phyloP scores from a whole-genome alignment of 2,113 vertebrate genomes.

The Lampris incognitus region DNA sequence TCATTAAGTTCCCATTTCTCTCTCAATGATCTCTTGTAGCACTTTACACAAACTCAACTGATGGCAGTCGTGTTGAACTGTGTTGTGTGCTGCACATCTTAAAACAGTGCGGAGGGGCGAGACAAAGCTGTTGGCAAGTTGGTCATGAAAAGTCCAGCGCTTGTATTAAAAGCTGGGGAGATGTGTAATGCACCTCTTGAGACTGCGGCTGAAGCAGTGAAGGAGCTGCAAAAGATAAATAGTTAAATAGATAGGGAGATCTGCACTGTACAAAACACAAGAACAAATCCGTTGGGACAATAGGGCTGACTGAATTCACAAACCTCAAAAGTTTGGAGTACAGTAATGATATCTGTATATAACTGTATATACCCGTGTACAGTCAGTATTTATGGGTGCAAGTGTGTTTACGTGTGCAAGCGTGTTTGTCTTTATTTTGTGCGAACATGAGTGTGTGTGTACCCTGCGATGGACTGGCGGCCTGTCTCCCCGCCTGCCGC shows the following conservation, averaged over 20 bases:
- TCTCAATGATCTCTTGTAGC: constrained; percentile 79
- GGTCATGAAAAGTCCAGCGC: constrained; percentile 10
- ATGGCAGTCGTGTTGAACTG: constrained; percentile 53
- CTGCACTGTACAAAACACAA: constrained; percentile 63
- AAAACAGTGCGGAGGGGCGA: constrained; percentile 39
- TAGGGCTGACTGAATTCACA: constrained; percentile 85
- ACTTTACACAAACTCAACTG: constrained; percentile 78
- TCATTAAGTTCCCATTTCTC: constrained; percentile 46
- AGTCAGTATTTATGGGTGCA: constrained; percentile 48
- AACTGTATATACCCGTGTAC: constrained; percentile 77
- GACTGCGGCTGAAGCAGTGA: constrained; percentile 15
- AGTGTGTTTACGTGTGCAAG: constrained; percentile 29
- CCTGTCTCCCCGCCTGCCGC: no score
- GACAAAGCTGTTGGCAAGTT: background rate
- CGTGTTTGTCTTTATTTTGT: constrained; percentile 24
- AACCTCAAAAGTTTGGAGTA: constrained; percentile 78
- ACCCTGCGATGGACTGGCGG: no score
- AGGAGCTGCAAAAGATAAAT: constrained; percentile 12
- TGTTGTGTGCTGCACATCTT: constrained; percentile 27
- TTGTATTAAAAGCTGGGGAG: background rate
- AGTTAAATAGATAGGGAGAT: constrained; percentile 38
- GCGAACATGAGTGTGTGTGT: background rate
- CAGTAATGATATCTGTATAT: constrained; percentile 83
- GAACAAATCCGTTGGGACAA: constrained; percentile 81
- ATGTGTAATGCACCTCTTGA: constrained; percentile 21